Evolutionary conservation across 2,888 invertebrate species (phyloP), one percentile per base, ranked within the genome.

Genomic region (Eupithecia exiguata): DNA sequence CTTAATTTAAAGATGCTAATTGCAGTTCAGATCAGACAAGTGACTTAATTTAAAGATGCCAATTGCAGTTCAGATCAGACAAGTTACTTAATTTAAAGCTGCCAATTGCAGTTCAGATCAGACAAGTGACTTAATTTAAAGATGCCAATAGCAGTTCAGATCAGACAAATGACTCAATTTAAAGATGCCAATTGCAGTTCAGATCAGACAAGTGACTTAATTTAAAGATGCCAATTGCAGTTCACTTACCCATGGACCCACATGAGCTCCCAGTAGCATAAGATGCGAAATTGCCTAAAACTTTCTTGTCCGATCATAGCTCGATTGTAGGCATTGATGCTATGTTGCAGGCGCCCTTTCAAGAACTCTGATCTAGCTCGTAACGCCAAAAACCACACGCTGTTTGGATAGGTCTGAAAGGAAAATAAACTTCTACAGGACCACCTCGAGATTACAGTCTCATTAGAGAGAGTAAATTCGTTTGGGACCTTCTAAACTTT

Each of bases 261-360:
- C 95, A 98, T 96, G 49, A 99, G 95, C 88, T 99, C 99, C 99
- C 99, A 99, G 88, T 96, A 98, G 89, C 98, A 98, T 5, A 99
- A 91, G 87, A 99, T 98, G 87, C 98, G 98, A 89, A 99, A 98
- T 89, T 99, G 98, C 0, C 96, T 96, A 98, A 98, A 99, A 66
- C 97, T 95, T 76, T 96, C 93, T 86, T 98, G 98, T 5, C 97
- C 97, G 77, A 96, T 95, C 94, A 98, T 97, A 0, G 98, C 98
- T 80, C 95, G 96, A 76, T 96, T 96, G 92, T 98, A 98, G 93
- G 96, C 97, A 18, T 91, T 88, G 61, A 97, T 95, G 4, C 18
- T 97, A 96, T 40, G 95, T 94, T 96, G 95, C 63, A 98, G 92
- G 85, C 97, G 95, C 0, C 98, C 98, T 77, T 96, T 96, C 85